Evolutionary conservation across 2,888 invertebrate genomes (phyloP).

Genomic region (Hermodice carunculata): DNA sequence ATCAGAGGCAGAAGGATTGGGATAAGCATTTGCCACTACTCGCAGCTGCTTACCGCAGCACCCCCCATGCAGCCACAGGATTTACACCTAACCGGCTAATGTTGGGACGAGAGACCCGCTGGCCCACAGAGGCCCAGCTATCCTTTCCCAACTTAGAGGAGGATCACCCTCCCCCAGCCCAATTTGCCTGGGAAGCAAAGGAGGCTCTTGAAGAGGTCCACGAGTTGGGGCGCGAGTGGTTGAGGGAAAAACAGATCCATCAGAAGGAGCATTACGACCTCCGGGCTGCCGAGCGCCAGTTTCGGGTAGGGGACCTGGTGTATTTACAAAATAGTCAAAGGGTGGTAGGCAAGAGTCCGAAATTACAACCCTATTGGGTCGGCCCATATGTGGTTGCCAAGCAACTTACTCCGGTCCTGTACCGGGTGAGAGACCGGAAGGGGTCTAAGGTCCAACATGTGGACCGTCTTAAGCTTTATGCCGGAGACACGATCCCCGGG

Average conservation of each 20-base stretch:
- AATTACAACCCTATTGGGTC: too few relatives aligned
- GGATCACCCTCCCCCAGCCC: neutral
- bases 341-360: too few relatives aligned
- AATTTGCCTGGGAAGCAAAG: neutral
- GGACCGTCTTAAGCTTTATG: too few relatives aligned
- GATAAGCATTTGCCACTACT: conserved; percentile 35
- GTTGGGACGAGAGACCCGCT: conserved; percentile 21
- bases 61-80: conserved; percentile 20
- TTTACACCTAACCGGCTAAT: conserved; percentile 32
- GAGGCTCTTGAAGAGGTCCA: neutral
- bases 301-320: neutral
- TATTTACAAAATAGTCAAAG: neutral
- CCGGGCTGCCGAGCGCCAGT: neutral
- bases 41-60: conserved; percentile 34
- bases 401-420: too few relatives aligned
- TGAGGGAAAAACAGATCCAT: neutral
- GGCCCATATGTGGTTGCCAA: too few relatives aligned
- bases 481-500: too few relatives aligned
- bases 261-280: neutral
- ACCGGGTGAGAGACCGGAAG: too few relatives aligned
- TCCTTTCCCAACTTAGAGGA: neutral
- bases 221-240: neutral
- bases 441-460: too few relatives aligned
- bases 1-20: conserved; percentile 42
- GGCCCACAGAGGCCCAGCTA: conserved; percentile 24